phyloP scores from a whole-genome alignment of 2,797 vertebrate species.

The Eulemur coronatus region DNA sequence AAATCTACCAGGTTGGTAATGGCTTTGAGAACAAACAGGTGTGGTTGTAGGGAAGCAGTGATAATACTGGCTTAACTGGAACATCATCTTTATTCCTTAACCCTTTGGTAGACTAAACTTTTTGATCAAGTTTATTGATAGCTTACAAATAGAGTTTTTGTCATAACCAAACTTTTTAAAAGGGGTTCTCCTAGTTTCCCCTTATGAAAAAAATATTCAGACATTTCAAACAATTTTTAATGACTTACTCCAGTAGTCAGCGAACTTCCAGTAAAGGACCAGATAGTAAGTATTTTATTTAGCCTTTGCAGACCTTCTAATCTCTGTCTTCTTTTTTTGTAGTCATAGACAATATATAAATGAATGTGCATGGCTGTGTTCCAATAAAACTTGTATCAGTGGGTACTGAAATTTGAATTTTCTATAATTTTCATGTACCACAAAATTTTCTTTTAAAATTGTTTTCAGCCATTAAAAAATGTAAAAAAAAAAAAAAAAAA shows the following conservation, averaged over 20 bases:
- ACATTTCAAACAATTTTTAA: background rate
- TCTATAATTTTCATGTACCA: background rate
- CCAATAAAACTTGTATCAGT: background rate
- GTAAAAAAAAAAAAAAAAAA: background rate
- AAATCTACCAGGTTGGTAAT: background rate
- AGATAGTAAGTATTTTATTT: background rate
- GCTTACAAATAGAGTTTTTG: background rate
- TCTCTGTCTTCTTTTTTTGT: background rate
- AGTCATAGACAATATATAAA: background rate
- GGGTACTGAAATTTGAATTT: background rate
- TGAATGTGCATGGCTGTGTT: background rate
- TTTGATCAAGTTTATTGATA: background rate
- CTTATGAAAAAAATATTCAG: constrained; percentile 38
- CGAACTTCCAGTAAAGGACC: background rate
- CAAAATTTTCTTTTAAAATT: background rate
- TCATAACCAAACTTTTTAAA: background rate
- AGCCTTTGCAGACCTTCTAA: background rate
- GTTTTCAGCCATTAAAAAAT: background rate
- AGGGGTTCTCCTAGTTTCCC: background rate
- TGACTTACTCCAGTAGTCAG: background rate
- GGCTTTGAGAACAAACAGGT: background rate
- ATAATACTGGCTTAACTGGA: background rate
- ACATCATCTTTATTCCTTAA: background rate
- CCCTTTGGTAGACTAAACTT: background rate
- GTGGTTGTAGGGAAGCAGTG: background rate